Conservation (phyloP, 2,888 invertebrate species). For the Neoaliturus tenellus region DNA sequence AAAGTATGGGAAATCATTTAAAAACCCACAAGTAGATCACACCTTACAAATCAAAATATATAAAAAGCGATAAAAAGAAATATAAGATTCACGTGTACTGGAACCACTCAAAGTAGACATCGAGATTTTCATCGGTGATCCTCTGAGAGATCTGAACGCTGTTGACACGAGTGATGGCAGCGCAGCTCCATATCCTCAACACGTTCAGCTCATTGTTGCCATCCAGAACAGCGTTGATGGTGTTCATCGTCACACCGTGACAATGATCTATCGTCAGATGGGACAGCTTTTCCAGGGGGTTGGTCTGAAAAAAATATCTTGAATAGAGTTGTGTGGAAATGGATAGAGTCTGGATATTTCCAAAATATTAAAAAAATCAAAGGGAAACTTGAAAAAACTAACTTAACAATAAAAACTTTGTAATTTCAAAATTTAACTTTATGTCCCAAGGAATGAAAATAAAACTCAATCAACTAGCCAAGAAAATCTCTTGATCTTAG, state of each 20-base stretch:
- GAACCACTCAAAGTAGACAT: constrained; percentile 71
- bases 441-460: too few species aligned
- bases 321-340: too few species aligned
- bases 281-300: constrained; percentile 68
- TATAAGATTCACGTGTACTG: not conserved
- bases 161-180: constrained; percentile 65
- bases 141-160: constrained; percentile 62
- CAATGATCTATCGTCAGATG: constrained; percentile 69
- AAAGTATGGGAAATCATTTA: too few species aligned
- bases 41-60: too few species aligned
- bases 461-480: too few species aligned
- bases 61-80: not conserved
- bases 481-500: too few species aligned
- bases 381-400: too few species aligned
- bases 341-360: too few species aligned
- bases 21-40: too few species aligned
- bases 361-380: too few species aligned
- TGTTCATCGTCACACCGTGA: constrained; percentile 64
- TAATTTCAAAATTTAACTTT: too few species aligned
- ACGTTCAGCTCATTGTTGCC: constrained; percentile 68
- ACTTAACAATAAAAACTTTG: too few species aligned
- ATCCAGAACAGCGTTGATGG: constrained; percentile 67
- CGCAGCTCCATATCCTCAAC: constrained; percentile 70
- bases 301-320: constrained; percentile 68
- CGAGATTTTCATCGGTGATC: constrained; percentile 68